phyloP scores from a whole-genome alignment of 2,113 vertebrate species.

The Smithornis capensis region DNA sequence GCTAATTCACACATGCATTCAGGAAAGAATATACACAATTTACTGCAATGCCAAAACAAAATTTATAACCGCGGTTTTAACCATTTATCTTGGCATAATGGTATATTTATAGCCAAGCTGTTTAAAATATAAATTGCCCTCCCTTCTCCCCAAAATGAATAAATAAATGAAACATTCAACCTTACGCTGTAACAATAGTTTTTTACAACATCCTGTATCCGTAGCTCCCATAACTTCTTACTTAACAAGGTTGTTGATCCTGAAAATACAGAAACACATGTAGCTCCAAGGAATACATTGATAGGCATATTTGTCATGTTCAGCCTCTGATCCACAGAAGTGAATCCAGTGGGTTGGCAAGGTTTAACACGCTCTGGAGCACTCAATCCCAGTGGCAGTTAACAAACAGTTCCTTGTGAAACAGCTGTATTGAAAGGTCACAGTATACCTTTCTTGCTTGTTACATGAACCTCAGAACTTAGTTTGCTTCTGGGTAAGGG shows the following conservation, averaged over 20 bases:
- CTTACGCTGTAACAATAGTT: neutral
- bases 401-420: slow-evolving; percentile 50
- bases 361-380: slow-evolving; percentile 10
- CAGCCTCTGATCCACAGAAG: neutral
- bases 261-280: slow-evolving; percentile 15
- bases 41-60: slow-evolving; percentile 19
- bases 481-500: slow-evolving; percentile 17
- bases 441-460: neutral
- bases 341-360: slow-evolving; percentile 9
- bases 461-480: neutral
- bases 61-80: slow-evolving; percentile 13
- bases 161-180: slow-evolving; percentile 31
- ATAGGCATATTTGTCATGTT: slow-evolving; percentile 44
- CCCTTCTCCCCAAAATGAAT: neutral
- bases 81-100: neutral
- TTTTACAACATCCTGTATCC: neutral
- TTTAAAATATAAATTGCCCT: slow-evolving; percentile 32
- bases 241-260: slow-evolving; percentile 40
- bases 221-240: neutral
- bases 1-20: slow-evolving; percentile 12
- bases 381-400: slow-evolving; percentile 44
- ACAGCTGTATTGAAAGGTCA: slow-evolving; percentile 32
- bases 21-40: slow-evolving; percentile 14
- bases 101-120: slow-evolving; percentile 23
- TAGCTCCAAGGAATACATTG: slow-evolving; percentile 26